These are phyloP conservation scores for Mechanitis messenoides DNA, from an alignment of 2,888 invertebrate genomes.

Conservation along the genomic window DNA sequence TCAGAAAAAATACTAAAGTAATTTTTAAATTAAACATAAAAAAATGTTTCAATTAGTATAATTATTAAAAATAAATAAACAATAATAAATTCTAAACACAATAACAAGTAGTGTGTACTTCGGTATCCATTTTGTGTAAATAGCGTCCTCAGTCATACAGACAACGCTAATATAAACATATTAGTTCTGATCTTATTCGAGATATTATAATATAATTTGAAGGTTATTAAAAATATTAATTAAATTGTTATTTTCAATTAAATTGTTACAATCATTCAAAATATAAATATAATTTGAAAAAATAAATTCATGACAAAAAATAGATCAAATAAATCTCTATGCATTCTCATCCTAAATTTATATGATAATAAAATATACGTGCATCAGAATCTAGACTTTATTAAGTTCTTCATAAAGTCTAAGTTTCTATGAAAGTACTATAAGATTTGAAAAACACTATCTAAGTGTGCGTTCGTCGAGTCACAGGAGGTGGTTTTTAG, in stretches of 20 bases:
- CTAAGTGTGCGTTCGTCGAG: slow-evolving; percentile 41
- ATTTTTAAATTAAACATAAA: no score
- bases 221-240: no score
- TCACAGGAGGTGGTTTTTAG: slow-evolving; percentile 40
- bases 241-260: no score
- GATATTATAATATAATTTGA: no score
- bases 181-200: slow-evolving; percentile 8
- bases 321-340: no score
- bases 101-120: slow-evolving; percentile 46
- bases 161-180: slow-evolving; percentile 47
- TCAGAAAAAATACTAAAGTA: no score
- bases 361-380: slow-evolving; percentile 39
- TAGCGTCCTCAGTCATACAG: slow-evolving; percentile 37
- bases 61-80: no score
- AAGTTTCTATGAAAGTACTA: slow-evolving; percentile 25
- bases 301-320: no score
- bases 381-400: slow-evolving; percentile 29
- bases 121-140: slow-evolving; percentile 72
- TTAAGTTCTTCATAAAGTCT: slow-evolving; percentile 12
- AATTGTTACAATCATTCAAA: background rate
- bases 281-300: background rate
- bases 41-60: no score
- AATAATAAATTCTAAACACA: slow-evolving; percentile 8
- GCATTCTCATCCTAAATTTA: slow-evolving; percentile 12
- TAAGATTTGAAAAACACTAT: slow-evolving; percentile 49